Base-by-base conservation (phyloP, 2,888 invertebrate species). In the Empis stercorea region DNA sequence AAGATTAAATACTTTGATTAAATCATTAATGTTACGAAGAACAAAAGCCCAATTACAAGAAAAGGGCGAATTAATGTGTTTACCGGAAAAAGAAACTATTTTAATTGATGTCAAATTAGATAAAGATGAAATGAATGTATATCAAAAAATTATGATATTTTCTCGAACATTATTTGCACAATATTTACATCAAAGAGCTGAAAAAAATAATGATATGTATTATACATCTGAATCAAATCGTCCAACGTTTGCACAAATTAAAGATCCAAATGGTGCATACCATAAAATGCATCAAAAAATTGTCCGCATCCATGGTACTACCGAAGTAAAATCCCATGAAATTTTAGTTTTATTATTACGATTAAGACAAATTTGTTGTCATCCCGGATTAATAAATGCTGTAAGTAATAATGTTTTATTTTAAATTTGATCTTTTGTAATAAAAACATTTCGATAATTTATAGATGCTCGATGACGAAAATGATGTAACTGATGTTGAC, bases 291-390 rank as follows among this genome's bases (percentile, higher is more conserved):
- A 83, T 58, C 71, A 79, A 59, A 76, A 73, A 52, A 73, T 84
- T 63, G 68, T 78, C 23, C 73, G 73, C 23, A 57, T 80, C 47
- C 76, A 79, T 61, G 76, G 77, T 61, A 70, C 72, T 48, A 70
- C 76, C 57, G 74, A 79, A 55, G 76, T 78, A 45, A 72, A 78
- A 61, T 73, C 78, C 37, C 74, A 80, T 73, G 77, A 79, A 67
- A 85, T 91, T 64, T 69, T 96, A 53, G 85, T 92, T 0, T 72
- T 94, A 2, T 64, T 96, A 13, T 68, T 95, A 47, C 76, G 95
- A 11, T 68, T 96, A 49, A 75, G 95, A 1, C 95, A 97, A 64
- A 80, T 88, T 49, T 89, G 89, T 62, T 87, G 88, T 61, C 94
- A 95, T 72, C 85, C 93, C 27, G 81, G 83, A 0, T 74, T 96